Base-by-base conservation (phyloP, 2,888 invertebrate species). In the Eumerus sabulonum region DNA sequence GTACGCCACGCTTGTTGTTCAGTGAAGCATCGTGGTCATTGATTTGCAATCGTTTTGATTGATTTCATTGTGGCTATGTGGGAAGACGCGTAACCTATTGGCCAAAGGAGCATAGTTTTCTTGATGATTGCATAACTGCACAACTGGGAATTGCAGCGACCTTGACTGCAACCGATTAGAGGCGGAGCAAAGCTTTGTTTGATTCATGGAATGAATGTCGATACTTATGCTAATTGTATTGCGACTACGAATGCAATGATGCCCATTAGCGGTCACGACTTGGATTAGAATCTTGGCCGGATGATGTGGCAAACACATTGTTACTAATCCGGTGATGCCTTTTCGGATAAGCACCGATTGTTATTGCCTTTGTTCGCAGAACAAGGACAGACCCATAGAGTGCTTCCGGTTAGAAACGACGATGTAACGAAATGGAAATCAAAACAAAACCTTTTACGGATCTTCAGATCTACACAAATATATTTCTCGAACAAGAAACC, bases 201-300 rank as follows among this genome's bases (percentile, higher is more conserved):
- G 27, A 27, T 27, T 4, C 27, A 27, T 4, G 27, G 27, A 27
- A n/a, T n/a, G n/a, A n/a, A n/a, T n/a, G 27, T 7, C 7, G 2
- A 27, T 27, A 7, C 27, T 27, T 27, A 27, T 27, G 27, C 27
- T n/a, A n/a, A 27, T 27, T 27, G 27, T 27, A 27, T 27, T n/a
- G n/a, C n/a, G n/a, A 42, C 42, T 16, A 14, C 14, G n/a, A 40
- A 51, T 44, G 45, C 70, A 70, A 48, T 62, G 62, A 70, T 54
- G 70, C 70, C 70, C 54, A 56, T 71, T 62, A 44, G 70, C 56
- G 56, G 62, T 71, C 70, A 71, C 70, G 70, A 63, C 48, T 71
- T 50, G 36, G 48, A 42, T 62, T 63, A 56, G 42, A 50, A 71
- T 62, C 70, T 27, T 27, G 27, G 27, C 7, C 27, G 27, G 27